Evolutionary conservation across 2,797 vertebrate genomes (phyloP), one percentile per base, ranked within the genome.

Genomic region (Valencia hispanica): DNA sequence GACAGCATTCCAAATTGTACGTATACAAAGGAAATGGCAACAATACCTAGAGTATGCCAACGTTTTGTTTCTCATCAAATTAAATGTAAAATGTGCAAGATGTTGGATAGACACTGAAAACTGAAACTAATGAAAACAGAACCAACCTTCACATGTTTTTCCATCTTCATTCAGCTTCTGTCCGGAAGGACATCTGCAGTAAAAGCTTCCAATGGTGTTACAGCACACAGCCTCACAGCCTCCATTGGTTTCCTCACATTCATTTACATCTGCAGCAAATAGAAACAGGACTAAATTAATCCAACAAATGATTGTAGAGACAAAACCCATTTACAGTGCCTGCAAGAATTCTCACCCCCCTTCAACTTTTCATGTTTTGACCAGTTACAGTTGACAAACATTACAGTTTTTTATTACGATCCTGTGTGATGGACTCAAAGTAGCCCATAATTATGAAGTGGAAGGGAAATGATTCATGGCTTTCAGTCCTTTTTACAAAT

Each of bases 141-240:
- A 74, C 93, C 94, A 75, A 97, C 97, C 96, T 93, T 94, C 85
- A 68, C 97, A 97, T 0, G 91, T 92, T 88, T 91, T 96, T 2
- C 95, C 92, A 0, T 96, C 95, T 0, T 88, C 93, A 25, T 82
- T 93, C 73, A 97, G 94, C 81, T 93, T 88, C 72, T 77, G 91
- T n/a, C 97, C 96, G 0, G 87, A 50, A 0, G 93, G 92, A 55
- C 96, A 96, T 81, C 89, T 91, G 93, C 97, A 97, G 93, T 95
- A 96, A 94, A 96, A 97, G 76, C 96, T 97, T 41, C 97, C 96
- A 2, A 96, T 92, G n/a, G 96, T 96, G 92, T 97, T 97, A 82
- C 92, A 94, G 93, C 97, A 96, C 12, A 83, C 83, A 45, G 91
- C 94, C 70, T 96, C 94, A 0, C 96, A 96, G 70, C 95, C 95